A percentile compares a stretch with the other conserved stretches of the same genome.
Conservation (phyloP, 2,797 vertebrate genomes). For the Thunnus albacares region DNA sequence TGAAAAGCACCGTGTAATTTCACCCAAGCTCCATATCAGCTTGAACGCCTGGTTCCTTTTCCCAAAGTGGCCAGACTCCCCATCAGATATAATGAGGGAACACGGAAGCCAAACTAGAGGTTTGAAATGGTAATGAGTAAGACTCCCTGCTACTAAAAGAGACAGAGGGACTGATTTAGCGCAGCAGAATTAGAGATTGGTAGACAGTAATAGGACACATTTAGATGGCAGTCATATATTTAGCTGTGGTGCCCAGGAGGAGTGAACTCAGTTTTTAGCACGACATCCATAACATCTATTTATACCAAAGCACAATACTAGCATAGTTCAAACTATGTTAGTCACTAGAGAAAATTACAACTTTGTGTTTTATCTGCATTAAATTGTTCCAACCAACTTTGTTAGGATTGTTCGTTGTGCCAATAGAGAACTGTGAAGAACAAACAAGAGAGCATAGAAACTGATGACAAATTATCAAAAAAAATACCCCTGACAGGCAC, state of each 20-base stretch:
- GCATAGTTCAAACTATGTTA: conserved; percentile 25
- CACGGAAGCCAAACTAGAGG: conserved; percentile 74
- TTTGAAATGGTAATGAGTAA: conserved; percentile 82
- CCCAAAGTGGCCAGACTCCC: conserved; percentile 54
- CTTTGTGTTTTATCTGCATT: conserved; percentile 5
- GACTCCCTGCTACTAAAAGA: conserved; percentile 67
- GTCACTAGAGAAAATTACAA: conserved; percentile 30
- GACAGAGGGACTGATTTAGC: conserved; percentile 74
- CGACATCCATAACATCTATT: conserved; percentile 45
- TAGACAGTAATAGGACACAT: conserved; percentile 67
- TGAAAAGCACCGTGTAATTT: conserved; percentile 60
- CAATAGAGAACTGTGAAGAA: conserved; percentile 1
- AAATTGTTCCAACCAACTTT: not conserved
- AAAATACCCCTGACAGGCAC: not conserved
- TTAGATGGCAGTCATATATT: conserved; percentile 71
- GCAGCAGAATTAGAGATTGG: conserved; percentile 73
- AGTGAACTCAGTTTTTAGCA: conserved; percentile 53
- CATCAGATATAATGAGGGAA: conserved; percentile 78
- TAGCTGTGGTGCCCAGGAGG: conserved; percentile 57
- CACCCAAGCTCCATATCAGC: conserved; percentile 29
- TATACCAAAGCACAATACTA: conserved; percentile 26
- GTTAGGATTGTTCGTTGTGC: not conserved
- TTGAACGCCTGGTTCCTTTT: conserved; percentile 55
- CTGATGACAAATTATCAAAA: not conserved
- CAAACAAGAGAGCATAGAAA: conserved; percentile 1